Evolutionary conservation across 2,113 vertebrate genomes (phyloP), one percentile per base, ranked within the genome.

Genomic region (Vireo altiloquus): DNA sequence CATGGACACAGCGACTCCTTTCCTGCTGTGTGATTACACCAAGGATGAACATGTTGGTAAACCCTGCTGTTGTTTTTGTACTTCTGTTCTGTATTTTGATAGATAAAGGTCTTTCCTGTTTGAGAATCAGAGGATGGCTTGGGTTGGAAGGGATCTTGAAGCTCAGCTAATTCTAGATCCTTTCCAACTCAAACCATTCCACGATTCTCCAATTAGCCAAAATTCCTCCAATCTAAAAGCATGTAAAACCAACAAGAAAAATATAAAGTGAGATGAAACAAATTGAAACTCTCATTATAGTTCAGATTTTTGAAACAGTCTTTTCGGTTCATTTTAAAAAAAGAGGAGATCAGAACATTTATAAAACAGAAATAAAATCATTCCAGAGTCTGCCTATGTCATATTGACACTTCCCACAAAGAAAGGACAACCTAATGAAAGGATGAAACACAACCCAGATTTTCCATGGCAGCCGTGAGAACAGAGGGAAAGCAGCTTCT

Each of bases 1-100:
- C 31, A 49, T 13, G 90, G 87, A 47, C 83, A 91, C 23, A n/a
- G 64, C 54, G 86, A 83, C 47, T 65, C 59, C 92, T 96, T 46
- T 87, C 64, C 57, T 92, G 53, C 31, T 6, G 1, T 83, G 85
- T 89, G 74, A 46, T 78, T 92, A 75, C 80, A 95, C 87, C 30
- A 71, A 56, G 72, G 87, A 72, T 27, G 89, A 92, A 50, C 15
- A 2, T 8, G 37, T 30, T 21, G 75, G 75, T 42, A 92, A 96
- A 94, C 3, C 65, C 14, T 30, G 49, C 59, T 77, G 42, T 20
- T 87, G 68, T 56, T 96, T 96, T 90, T 89, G 54, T 52, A 69
- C 10, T 46, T 3, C 52, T 53, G 25, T 10, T 47, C 22, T 52
- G 0, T 31, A 44, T 82, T 82, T 60, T 47, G 19, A 63, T 5